Evolutionary conservation across 2,888 invertebrate genomes (phyloP).

Genomic region (Mystacides longicornis): DNA sequence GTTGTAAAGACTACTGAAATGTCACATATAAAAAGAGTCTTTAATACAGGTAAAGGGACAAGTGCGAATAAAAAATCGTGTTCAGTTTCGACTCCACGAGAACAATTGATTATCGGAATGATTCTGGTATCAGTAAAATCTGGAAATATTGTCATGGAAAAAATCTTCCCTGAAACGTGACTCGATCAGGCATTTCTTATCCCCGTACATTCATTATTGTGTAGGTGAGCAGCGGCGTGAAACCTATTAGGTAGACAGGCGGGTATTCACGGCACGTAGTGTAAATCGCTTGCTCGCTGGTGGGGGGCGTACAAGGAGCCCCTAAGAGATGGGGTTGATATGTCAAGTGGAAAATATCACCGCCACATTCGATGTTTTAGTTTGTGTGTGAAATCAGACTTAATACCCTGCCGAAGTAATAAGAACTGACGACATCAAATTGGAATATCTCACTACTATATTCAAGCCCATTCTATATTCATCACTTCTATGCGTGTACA

Average conservation of each 20-base stretch:
- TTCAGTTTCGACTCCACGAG: too few relatives aligned
- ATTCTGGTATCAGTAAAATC: neutral
- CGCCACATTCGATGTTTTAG: constrained; percentile 3
- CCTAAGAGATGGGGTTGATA: constrained; percentile 5
- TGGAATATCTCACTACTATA: neutral
- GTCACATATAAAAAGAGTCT: too few relatives aligned
- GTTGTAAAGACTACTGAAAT: too few relatives aligned
- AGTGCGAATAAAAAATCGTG: too few relatives aligned
- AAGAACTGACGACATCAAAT: neutral
- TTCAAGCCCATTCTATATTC: neutral
- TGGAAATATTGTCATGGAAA: neutral
- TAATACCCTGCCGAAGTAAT: neutral
- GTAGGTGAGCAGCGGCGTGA: neutral
- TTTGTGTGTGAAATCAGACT: neutral
- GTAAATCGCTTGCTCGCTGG: constrained; percentile 1
- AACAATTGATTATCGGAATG: neutral
- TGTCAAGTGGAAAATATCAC: constrained; percentile 23
- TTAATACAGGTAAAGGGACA: too few relatives aligned
- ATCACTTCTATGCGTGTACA: too few relatives aligned
- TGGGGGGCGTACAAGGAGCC: neutral
- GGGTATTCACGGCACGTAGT: neutral
- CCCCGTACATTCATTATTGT: neutral
- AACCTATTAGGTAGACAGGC: neutral
- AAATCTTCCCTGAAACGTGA: neutral
- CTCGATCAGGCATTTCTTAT: neutral